A percentile compares a stretch with the other conserved stretches of the same genome.
Evolutionary conservation across 1,140 invertebrate species (phyloP).

Genomic region (Orchestia grillus): DNA sequence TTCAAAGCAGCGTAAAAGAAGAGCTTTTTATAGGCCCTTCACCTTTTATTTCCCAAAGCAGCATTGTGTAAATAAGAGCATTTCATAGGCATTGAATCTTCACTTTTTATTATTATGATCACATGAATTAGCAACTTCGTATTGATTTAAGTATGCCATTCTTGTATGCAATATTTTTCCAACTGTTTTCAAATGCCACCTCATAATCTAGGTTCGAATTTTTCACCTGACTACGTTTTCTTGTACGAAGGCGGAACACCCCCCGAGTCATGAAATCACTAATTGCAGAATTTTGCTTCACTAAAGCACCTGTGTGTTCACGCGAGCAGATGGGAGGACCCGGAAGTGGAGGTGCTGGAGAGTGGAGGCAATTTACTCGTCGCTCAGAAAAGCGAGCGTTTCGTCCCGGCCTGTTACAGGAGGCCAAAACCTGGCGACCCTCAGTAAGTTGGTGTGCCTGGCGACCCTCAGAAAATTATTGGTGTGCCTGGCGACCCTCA

Average conservation of each 20-base stretch:
- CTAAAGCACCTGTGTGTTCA: not conserved
- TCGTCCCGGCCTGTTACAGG: constrained; percentile 19
- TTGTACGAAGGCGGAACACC: too few species aligned
- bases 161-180: not conserved
- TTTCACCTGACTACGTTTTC: not conserved
- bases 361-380: constrained; percentile 14
- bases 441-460: not conserved
- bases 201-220: not conserved
- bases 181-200: not conserved
- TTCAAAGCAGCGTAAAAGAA: too few species aligned
- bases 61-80: too few species aligned
- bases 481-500: too few species aligned
- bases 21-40: too few species aligned
- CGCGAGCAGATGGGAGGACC: constrained; percentile 35
- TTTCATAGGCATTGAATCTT: too few species aligned
- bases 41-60: too few species aligned
- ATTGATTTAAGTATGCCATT: too few species aligned
- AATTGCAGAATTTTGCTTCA: not conserved
- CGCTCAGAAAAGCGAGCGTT: constrained; percentile 4
- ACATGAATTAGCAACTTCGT: too few species aligned
- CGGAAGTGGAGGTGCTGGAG: constrained; percentile 43
- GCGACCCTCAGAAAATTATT: too few species aligned
- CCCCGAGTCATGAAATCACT: not conserved
- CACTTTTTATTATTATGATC: too few species aligned
- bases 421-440: constrained; percentile 36